Base-by-base conservation (phyloP, 2,797 vertebrate species). In the Ciconia nigra region DNA sequence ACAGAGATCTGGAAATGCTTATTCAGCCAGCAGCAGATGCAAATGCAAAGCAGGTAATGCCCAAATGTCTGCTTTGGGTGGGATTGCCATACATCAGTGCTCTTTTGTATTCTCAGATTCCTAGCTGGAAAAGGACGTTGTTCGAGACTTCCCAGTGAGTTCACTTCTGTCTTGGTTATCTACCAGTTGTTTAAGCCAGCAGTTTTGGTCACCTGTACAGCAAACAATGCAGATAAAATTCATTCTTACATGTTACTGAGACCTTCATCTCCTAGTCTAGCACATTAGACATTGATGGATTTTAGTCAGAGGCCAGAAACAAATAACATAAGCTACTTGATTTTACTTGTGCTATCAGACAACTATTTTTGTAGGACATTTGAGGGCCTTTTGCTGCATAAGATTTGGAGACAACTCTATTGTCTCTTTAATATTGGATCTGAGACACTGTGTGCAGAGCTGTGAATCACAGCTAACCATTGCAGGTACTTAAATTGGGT, bases 11-110 rank as follows among this genome's bases (percentile, higher is more conserved):
- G 67, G 51, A 70, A 59, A 33, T 35, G n/a, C 37, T 62, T 55
- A 26, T 14, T 70, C 26, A 39, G 11, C 28, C 58, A 55, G 51
- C 58, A 54, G 20, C 51, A 59, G 80, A 4, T 65, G 29, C 0
- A 0, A 51, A 41, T 51, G 33, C 52, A 66, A 70, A 80, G 52
- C 67, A 61, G 22, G 57, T 51, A 47, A 51, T 79, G 33, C 33
- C 29, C 26, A 73, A 33, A 28, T 21, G 12, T 67, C 54, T 77
- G 37, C 47, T 37, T 72, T 71, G 33, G 29, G 29, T 37, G 42
- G n/a, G 42, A 46, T 37, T 2, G 1, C 37, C n/a, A 11, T 35
- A 25, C 6, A 2, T 49, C 13, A 19, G 3, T 16, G 58, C 3
- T 2, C 3, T 13, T 49, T 29, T n/a, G 4, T 67, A 78, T 72